A percentile compares a stretch with the other conserved stretches of the same genome.
Evolutionary conservation across 2,888 invertebrate species (phyloP).

Genomic region (Trachelus iudaicus): DNA sequence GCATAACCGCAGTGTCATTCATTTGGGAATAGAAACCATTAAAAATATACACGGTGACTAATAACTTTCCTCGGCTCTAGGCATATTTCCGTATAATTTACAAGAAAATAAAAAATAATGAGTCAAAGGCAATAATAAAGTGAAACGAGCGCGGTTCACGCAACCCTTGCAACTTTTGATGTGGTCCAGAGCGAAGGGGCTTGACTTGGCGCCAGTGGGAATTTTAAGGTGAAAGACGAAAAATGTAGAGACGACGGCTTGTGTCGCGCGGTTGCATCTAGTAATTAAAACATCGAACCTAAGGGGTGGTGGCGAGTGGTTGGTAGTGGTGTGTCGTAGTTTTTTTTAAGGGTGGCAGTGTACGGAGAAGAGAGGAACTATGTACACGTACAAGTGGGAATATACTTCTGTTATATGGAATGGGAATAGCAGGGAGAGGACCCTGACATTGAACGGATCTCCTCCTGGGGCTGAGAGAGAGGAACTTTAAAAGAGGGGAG

Average conservation of each 20-base stretch:
- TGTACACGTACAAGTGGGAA: not conserved
- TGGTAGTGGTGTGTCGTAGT: too few species aligned
- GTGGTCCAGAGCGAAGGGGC: too few species aligned
- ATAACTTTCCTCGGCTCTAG: too few species aligned
- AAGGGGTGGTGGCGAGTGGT: too few species aligned
- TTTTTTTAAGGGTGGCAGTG: not conserved
- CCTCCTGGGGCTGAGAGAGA: not conserved
- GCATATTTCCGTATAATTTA: too few species aligned
- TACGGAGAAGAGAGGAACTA: not conserved
- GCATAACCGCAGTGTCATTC: too few species aligned
- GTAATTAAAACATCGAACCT: constrained; percentile 21
- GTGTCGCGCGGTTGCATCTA: constrained; percentile 14
- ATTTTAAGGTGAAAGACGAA: constrained; percentile 7
- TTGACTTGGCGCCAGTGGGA: constrained; percentile 3
- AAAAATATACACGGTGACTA: too few species aligned
- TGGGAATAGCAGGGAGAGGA: constrained; percentile 12
- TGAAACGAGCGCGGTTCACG: too few species aligned
- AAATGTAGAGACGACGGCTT: not conserved
- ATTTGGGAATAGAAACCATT: too few species aligned
- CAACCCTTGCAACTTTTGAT: too few species aligned
- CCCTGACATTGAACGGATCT: constrained; percentile 21
- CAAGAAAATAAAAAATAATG: too few species aligned
- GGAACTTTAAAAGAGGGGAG: not conserved
- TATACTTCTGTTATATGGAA: not conserved
- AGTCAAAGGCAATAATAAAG: too few species aligned